A percentile compares a stretch with the other conserved stretches of the same genome.
Conservation (phyloP, 2,113 vertebrate genomes). For the Todiramphus saurophagus region DNA sequence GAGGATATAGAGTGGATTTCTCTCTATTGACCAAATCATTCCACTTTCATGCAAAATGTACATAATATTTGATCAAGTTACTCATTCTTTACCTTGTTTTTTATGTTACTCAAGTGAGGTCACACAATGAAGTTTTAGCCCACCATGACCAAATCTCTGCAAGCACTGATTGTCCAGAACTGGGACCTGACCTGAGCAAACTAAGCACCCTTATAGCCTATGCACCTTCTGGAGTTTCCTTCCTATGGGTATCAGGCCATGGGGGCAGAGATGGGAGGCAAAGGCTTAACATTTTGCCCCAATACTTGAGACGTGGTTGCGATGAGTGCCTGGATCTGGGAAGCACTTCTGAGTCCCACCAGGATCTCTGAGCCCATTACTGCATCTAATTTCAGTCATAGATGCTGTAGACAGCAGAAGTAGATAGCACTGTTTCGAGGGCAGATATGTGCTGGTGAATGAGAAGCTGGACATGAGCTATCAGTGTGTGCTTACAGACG, state of each 20-base stretch:
- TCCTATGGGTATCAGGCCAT: background rate
- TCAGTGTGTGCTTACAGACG: too few species aligned
- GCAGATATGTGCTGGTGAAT: too few species aligned
- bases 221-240: background rate
- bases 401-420: background rate
- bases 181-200: background rate
- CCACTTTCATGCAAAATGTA: background rate
- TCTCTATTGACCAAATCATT: background rate
- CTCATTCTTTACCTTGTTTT: background rate
- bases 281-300: accelerated
- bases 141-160: background rate
- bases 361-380: background rate
- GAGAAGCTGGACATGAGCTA: too few species aligned
- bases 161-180: accelerated
- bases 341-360: background rate
- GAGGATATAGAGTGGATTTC: background rate
- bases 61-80: background rate
- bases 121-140: background rate
- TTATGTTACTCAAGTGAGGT: background rate
- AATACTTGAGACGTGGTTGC: accelerated
- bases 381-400: background rate
- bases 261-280: background rate
- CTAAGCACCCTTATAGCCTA: accelerated
- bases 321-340: background rate
- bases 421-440: background rate